Conservation (phyloP, 2,113 vertebrate species). For the Catharus fuscescens region DNA sequence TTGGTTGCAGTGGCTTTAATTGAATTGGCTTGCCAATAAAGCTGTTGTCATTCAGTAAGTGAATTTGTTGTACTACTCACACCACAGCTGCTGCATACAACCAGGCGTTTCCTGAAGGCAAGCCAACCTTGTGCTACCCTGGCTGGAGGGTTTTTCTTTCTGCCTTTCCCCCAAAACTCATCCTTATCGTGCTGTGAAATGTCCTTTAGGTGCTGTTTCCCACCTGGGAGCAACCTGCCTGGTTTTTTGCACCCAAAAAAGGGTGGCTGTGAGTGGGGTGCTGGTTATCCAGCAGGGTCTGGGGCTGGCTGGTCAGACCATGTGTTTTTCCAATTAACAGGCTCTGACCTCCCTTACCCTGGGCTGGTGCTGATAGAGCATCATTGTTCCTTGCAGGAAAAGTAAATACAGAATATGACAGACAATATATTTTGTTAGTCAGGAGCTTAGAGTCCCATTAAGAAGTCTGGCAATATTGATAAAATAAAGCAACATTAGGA, state of each 20-base stretch:
- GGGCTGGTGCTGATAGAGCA: conserved; percentile 57
- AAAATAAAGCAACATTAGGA: conserved; percentile 69
- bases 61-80: conserved; percentile 86
- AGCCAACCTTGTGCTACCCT: conserved; percentile 77
- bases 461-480: conserved; percentile 69
- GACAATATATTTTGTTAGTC: conserved; percentile 76
- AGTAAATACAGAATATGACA: conserved; percentile 76
- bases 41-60: conserved; percentile 90
- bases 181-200: background rate
- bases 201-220: background rate
- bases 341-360: conserved; percentile 50
- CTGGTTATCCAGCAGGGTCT: background rate
- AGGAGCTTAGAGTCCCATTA: conserved; percentile 71
- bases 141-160: conserved; percentile 35
- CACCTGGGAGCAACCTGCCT: background rate
- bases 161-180: background rate
- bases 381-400: conserved; percentile 69
- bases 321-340: conserved; percentile 59
- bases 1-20: conserved; percentile 88
- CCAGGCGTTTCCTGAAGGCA: conserved; percentile 84
- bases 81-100: conserved; percentile 86
- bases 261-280: background rate
- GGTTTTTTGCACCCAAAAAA: background rate
- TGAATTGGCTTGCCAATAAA: conserved; percentile 95
- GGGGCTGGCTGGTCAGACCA: background rate